Percentiles rank a stretch among this genome's conserved stretches.
phyloP scores from a whole-genome alignment of 2,797 vertebrate genomes.

The Pogoniulus pusillus region DNA sequence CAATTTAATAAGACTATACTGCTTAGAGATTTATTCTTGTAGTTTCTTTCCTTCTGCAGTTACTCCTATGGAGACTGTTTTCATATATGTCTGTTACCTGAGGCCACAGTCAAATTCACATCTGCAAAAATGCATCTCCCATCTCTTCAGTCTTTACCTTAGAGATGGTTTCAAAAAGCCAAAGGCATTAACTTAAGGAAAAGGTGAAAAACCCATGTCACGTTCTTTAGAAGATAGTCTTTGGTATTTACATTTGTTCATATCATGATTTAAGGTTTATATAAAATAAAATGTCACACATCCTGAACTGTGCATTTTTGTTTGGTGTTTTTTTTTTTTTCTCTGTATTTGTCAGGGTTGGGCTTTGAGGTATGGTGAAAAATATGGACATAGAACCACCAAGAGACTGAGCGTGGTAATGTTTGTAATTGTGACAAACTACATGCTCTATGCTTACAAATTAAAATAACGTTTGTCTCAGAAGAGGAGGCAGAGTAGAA shows the following conservation, averaged over 20 bases:
- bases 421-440: neutral
- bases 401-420: neutral
- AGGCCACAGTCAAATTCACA: neutral
- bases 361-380: neutral
- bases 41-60: neutral
- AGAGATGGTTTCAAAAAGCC: neutral
- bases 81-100: neutral
- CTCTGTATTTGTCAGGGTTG: neutral
- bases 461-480: neutral
- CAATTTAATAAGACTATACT: neutral
- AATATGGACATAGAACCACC: neutral
- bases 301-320: neutral
- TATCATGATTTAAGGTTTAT: neutral
- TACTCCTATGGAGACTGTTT: neutral
- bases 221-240: neutral
- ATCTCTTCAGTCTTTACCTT: neutral
- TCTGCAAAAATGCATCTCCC: neutral
- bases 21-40: neutral
- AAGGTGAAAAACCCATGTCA: neutral
- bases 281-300: neutral
- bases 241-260: neutral
- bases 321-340: accelerated
- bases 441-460: neutral
- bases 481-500: neutral
- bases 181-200: neutral